Evolutionary conservation across 2,888 invertebrate species (phyloP).

Genomic region (Mellilla xanthometata): DNA sequence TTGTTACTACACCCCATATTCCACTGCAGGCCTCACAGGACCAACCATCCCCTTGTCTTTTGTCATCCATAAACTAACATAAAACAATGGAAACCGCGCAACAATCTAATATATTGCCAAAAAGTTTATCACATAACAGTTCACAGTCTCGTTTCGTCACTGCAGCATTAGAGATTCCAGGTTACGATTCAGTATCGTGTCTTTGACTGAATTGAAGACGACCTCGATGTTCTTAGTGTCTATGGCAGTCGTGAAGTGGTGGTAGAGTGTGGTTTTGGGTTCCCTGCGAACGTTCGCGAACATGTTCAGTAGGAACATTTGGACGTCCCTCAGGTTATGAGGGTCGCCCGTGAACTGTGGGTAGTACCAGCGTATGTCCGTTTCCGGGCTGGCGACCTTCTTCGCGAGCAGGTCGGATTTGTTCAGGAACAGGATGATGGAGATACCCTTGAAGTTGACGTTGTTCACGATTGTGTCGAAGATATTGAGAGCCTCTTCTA

Average conservation of each 20-base stretch:
- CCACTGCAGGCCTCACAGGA: slow-evolving; percentile 12
- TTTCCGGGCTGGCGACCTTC: slow-evolving; percentile 92
- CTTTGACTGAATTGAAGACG: slow-evolving; percentile 98
- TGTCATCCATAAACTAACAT: slow-evolving; percentile 22
- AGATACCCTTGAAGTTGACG: slow-evolving; percentile 95
- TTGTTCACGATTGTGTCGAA: slow-evolving; percentile 99
- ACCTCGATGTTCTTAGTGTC: slow-evolving; percentile 99
- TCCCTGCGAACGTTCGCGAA: slow-evolving; percentile 93
- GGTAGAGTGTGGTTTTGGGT: slow-evolving; percentile 93
- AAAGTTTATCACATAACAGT: slow-evolving; percentile 51
- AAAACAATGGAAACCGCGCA: slow-evolving; percentile 30
- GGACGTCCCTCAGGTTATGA: slow-evolving; percentile 93
- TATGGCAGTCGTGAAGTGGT: slow-evolving; percentile 99
- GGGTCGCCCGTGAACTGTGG: slow-evolving; percentile 93
- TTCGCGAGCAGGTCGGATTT: slow-evolving; percentile 97
- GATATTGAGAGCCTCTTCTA: slow-evolving; percentile 97
- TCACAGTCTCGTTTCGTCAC: slow-evolving; percentile 77
- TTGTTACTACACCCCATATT: neutral
- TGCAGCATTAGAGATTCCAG: slow-evolving; percentile 96
- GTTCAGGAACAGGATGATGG: slow-evolving; percentile 98
- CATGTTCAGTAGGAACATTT: slow-evolving; percentile 94
- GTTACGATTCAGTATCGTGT: slow-evolving; percentile 97
- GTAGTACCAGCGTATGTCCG: slow-evolving; percentile 93
- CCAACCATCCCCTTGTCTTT: slow-evolving; percentile 17
- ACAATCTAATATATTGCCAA: too few species aligned